A percentile compares a stretch with the other conserved stretches of the same genome.
phyloP scores from a whole-genome alignment of 2,888 invertebrate species.

The Drosophila algonquin region DNA sequence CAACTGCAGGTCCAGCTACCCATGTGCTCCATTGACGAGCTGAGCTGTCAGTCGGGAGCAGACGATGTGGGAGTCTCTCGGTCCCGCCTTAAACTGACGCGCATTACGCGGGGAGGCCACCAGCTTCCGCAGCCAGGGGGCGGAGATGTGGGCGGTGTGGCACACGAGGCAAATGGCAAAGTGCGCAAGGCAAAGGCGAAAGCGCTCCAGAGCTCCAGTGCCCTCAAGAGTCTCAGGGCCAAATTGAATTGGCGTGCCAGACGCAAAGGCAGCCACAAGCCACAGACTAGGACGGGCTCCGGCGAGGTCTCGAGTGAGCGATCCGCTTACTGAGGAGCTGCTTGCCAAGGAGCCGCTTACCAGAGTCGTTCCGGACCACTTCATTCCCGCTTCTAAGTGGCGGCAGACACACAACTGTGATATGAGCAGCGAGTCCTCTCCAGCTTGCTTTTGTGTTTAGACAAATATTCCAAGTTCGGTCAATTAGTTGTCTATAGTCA shows the following conservation, averaged over 20 bases:
- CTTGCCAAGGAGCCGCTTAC: neutral
- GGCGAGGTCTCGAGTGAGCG: conserved; percentile 35
- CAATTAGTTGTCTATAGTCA: conserved; percentile 54
- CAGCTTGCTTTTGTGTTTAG: conserved; percentile 51
- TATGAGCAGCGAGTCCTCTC: conserved; percentile 60
- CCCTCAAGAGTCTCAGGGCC: conserved; percentile 58
- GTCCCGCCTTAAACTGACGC: conserved; percentile 73
- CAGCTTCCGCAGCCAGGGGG: neutral
- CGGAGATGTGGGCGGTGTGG: conserved; percentile 4
- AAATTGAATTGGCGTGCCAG: conserved; percentile 71
- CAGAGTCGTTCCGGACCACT: conserved; percentile 19
- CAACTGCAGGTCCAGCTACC: conserved; percentile 32
- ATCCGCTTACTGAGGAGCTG: conserved; percentile 41
- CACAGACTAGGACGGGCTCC: conserved; percentile 22
- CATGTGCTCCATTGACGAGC: conserved; percentile 71
- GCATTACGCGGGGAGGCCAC: conserved; percentile 53
- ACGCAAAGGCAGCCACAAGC: conserved; percentile 54
- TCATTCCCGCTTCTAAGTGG: conserved; percentile 45
- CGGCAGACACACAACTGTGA: conserved; percentile 65
- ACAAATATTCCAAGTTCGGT: conserved; percentile 65
- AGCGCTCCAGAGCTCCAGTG: conserved; percentile 46
- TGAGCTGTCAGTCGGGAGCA: conserved; percentile 55
- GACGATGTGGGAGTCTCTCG: conserved; percentile 37
- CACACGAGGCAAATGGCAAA: conserved; percentile 55
- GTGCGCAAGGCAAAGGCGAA: conserved; percentile 68